These are phyloP conservation scores for Geophilus truncorum DNA, from an alignment of 2,888 invertebrate species.

Conservation along the genomic window DNA sequence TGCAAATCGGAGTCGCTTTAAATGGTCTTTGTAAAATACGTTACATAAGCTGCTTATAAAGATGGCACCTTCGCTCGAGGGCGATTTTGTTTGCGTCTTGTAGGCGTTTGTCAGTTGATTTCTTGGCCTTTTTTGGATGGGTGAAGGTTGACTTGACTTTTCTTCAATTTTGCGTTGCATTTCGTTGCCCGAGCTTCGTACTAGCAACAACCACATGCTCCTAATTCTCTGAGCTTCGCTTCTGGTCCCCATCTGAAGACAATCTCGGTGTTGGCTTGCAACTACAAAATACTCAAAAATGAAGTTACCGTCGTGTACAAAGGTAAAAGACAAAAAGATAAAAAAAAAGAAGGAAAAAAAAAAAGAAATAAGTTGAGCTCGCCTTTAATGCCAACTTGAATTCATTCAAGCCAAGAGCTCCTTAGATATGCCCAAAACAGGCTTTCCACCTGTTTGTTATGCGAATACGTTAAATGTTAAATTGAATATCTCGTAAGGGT, in stretches of 20 bases:
- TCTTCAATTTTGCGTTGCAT: background rate
- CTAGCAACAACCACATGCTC: background rate
- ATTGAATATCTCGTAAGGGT: no score
- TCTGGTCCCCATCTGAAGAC: background rate
- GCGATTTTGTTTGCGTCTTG: constrained; percentile 4
- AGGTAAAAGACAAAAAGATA: background rate
- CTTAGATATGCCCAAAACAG: no score
- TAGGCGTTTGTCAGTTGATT: constrained; percentile 21
- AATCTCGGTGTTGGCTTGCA: background rate
- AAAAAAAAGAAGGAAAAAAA: no score
- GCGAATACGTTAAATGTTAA: no score
- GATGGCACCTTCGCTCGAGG: constrained; percentile 11
- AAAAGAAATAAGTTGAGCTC: no score
- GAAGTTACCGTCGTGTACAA: background rate
- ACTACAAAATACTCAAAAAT: background rate
- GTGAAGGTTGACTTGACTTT: constrained; percentile 1
- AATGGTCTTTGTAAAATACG: background rate
- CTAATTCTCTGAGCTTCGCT: background rate
- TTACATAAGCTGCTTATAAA: background rate
- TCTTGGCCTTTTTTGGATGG: constrained; percentile 24
- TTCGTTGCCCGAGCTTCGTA: background rate
- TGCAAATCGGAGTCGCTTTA: background rate
- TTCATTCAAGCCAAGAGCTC: no score
- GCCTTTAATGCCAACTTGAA: no score
- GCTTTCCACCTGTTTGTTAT: no score